Evolutionary conservation across 1,140 invertebrate species (phyloP).

Genomic region (Stenopsyche tienmushanensis): DNA sequence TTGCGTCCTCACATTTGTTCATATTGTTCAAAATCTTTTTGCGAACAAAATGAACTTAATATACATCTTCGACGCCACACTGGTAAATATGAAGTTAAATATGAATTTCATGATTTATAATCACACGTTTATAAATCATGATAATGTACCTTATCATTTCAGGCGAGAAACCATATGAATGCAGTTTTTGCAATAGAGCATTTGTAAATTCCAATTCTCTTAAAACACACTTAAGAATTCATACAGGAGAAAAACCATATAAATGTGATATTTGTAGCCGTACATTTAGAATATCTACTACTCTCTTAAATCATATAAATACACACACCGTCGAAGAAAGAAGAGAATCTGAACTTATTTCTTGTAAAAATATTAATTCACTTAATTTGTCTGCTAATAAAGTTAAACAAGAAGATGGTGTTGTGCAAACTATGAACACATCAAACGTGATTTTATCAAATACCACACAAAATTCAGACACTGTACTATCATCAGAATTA

Average conservation of each 20-base stretch:
- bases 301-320: conserved; percentile 18
- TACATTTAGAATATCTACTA: conserved; percentile 13
- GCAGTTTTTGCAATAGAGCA: conserved; percentile 18
- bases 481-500: no score
- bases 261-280: conserved; percentile 21
- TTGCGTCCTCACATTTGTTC: conserved; percentile 9
- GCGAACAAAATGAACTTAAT: conserved; percentile 16
- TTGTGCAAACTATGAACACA: neutral
- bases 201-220: conserved; percentile 17
- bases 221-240: conserved; percentile 10
- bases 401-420: neutral
- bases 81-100: conserved; percentile 13
- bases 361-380: neutral
- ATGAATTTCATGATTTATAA: neutral
- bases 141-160: neutral
- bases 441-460: neutral
- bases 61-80: conserved; percentile 27
- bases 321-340: conserved; percentile 16
- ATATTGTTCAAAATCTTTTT: conserved; percentile 20
- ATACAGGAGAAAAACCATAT: conserved; percentile 29
- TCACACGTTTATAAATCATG: no score
- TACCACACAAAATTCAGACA: neutral
- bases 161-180: conserved; percentile 30
- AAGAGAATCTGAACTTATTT: neutral
- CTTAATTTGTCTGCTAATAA: neutral